A percentile compares a stretch with the other conserved stretches of the same genome.
Evolutionary conservation across 64 coral and sea anemone genomes (phyloP).

Genomic region (Astreopora myriophthalma): DNA sequence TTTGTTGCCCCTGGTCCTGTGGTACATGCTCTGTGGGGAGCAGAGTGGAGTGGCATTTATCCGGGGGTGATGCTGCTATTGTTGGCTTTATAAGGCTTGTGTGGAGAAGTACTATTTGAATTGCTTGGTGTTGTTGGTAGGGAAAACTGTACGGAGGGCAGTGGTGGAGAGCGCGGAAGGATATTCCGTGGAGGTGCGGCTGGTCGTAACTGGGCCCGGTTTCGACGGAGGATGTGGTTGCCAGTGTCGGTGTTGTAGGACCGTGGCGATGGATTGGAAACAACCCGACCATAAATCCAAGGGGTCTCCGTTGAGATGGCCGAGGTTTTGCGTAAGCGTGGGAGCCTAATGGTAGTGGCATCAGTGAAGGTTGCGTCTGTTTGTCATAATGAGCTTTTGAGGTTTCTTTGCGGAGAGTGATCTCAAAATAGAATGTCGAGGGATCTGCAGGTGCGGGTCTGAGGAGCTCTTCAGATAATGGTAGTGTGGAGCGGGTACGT

Average conservation of each 20-base stretch:
- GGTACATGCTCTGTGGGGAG: too few species aligned
- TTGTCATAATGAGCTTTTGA: conserved; percentile 24
- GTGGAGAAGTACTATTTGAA: too few species aligned
- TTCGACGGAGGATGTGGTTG: neutral
- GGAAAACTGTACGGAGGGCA: too few species aligned
- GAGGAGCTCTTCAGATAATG: conserved; percentile 28
- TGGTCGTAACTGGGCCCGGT: conserved; percentile 8
- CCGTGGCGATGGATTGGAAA: neutral
- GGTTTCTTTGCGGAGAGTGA: neutral
- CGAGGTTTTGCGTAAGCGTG: too few species aligned
- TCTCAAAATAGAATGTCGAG: neutral
- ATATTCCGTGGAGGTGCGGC: neutral
- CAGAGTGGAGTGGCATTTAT: too few species aligned
- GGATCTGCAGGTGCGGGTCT: conserved; percentile 18
- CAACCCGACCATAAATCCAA: neutral
- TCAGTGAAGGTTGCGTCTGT: neutral
- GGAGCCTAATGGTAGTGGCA: neutral
- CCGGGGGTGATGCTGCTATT: too few species aligned
- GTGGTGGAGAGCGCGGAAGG: too few species aligned
- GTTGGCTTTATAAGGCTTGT: too few species aligned
- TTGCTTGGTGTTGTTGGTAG: too few species aligned
- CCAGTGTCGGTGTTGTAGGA: conserved; percentile 31
- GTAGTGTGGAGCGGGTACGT: conserved; percentile 53
- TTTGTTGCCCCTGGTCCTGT: too few species aligned
- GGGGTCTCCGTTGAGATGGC: neutral